Conservation (phyloP, 1,140 invertebrate species). For the Procambarus clarkii region DNA sequence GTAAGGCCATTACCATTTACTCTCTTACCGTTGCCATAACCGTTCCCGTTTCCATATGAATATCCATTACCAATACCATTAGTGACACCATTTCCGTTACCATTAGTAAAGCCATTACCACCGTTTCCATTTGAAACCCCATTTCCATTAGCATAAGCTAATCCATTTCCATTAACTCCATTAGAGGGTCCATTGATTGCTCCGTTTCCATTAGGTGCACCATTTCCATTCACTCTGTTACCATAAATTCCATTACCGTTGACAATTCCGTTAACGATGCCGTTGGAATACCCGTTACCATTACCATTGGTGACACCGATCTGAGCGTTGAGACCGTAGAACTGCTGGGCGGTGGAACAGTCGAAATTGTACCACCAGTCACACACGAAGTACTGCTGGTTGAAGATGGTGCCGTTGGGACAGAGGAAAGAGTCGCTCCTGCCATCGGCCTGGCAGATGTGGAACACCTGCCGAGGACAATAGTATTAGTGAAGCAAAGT, state of each 20-base stretch:
- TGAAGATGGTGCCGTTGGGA: slow-evolving; percentile 15
- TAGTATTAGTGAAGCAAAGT: neutral
- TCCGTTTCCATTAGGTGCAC: too few species aligned
- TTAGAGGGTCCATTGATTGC: neutral
- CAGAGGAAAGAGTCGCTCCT: slow-evolving; percentile 7
- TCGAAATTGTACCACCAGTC: slow-evolving; percentile 19
- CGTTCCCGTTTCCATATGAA: too few species aligned
- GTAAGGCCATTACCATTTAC: neutral
- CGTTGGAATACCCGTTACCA: slow-evolving; percentile 12
- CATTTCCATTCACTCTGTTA: too few species aligned
- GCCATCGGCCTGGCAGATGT: neutral
- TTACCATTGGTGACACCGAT: neutral
- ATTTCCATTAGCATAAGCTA: neutral
- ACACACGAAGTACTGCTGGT: slow-evolving; percentile 15
- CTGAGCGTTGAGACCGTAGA: slow-evolving; percentile 22
- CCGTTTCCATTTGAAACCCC: too few species aligned
- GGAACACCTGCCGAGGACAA: neutral
- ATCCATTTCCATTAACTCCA: neutral
- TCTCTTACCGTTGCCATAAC: neutral
- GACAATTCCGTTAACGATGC: too few species aligned
- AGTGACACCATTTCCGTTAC: neutral
- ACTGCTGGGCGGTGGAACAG: slow-evolving; percentile 10
- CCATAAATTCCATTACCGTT: too few species aligned
- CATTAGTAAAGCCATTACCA: neutral
- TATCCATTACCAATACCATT: neutral